Percentiles rank a stretch among this genome's conserved stretches.
phyloP scores from a whole-genome alignment of 2,113 vertebrate genomes.

The Amia ocellicauda region DNA sequence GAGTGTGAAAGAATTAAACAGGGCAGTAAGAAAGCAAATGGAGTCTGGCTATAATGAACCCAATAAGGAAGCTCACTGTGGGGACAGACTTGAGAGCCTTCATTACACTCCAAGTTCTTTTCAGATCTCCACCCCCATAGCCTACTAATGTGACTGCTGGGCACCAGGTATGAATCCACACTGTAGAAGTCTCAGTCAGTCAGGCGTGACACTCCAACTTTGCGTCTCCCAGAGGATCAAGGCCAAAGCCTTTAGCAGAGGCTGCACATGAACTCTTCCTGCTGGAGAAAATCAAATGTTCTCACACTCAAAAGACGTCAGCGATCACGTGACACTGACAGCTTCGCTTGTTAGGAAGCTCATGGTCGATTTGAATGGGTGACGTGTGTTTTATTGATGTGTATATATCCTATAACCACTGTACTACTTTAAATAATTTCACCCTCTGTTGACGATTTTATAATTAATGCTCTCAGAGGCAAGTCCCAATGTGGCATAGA shows the following conservation, averaged over 20 bases:
- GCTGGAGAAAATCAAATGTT: not conserved
- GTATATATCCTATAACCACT: not conserved
- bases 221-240: not conserved
- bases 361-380: too few relatives aligned
- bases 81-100: not conserved
- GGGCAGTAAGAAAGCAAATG: too few relatives aligned
- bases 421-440: not conserved
- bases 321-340: too few relatives aligned
- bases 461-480: not conserved
- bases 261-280: not conserved
- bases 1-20: too few relatives aligned
- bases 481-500: not conserved
- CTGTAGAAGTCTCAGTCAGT: slow-evolving; percentile 6
- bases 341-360: too few relatives aligned
- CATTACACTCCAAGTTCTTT: too few relatives aligned
- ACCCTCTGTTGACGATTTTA: not conserved
- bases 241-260: not conserved
- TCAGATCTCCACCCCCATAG: not conserved
- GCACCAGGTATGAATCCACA: slow-evolving; percentile 6
- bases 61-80: not conserved
- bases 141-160: not conserved
- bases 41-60: too few relatives aligned
- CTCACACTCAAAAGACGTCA: not conserved
- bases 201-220: not conserved
- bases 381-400: not conserved